phyloP scores from a whole-genome alignment of 2,888 invertebrate species.

The Lasioglossum vierecki region DNA sequence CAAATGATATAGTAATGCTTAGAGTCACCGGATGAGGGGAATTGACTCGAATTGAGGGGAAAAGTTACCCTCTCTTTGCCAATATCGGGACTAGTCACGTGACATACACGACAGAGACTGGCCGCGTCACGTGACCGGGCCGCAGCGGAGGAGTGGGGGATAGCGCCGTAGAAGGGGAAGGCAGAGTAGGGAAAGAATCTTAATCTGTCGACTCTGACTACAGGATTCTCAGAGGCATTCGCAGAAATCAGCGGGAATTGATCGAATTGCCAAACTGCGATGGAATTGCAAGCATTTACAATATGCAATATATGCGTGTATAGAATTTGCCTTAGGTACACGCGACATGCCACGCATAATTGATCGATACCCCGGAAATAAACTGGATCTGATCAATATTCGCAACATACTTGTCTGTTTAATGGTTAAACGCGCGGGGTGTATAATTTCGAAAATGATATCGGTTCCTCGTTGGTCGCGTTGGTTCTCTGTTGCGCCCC shows the following conservation, averaged over 20 bases:
- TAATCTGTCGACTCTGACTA: too few species aligned
- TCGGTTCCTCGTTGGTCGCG: background rate
- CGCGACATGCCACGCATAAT: background rate
- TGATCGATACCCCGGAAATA: conserved; percentile 6
- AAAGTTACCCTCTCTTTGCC: too few species aligned
- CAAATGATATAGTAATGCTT: too few species aligned
- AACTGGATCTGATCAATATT: conserved; percentile 5
- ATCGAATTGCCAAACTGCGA: background rate
- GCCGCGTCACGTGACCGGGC: too few species aligned
- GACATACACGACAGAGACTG: too few species aligned
- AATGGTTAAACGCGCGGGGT: conserved; percentile 5
- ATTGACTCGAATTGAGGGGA: too few species aligned
- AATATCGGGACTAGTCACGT: too few species aligned
- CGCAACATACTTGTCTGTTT: conserved; percentile 14
- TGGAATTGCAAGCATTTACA: background rate
- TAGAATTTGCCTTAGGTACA: background rate
- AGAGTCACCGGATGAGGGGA: too few species aligned
- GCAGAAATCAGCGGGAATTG: background rate
- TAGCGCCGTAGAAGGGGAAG: too few species aligned
- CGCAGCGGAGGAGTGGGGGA: too few species aligned
- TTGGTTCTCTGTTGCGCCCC: background rate
- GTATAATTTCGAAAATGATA: conserved; percentile 10
- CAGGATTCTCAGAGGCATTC: background rate
- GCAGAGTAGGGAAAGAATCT: too few species aligned
- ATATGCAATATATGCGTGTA: background rate